Evolutionary conservation across 2,888 invertebrate species (phyloP), one percentile per base, ranked within the genome.

Genomic region (Drosophila kuntzei): DNA sequence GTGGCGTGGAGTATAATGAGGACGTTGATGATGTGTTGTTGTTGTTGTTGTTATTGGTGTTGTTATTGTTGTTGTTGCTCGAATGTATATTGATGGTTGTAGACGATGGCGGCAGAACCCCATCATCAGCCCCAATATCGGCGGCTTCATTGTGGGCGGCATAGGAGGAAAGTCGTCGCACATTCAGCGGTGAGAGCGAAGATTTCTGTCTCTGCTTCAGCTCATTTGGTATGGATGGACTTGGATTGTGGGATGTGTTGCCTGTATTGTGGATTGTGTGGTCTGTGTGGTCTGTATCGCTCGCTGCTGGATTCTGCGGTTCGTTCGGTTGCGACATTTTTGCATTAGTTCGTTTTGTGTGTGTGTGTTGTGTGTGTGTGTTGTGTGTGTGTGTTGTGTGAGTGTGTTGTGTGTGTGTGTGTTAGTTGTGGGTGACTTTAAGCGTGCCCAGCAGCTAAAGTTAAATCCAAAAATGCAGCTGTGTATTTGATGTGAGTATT

Each of bases 1-100:
- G 78, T 71, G 84, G 80, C 78, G 88, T 80, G 73, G 89, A 72
- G 65, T 83, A 83, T 83, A 84, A 79, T 68, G 82, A 86, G 66
- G 87, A 79, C 81, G 80, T 81, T 79, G 83, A 62, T 80, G 80
- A 71, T 81, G 80, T 72, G 66, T 65, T 78, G 60, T 69, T 64
- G 58, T 80, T 74, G 11, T 74, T 69, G 46, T 66, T 82, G 20
- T 51, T 72, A 8, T 46, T 57, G 34, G 29, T 62, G 22, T 29
- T 71, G 22, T 44, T 79, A 20, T 65, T 81, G 12, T 57, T 79
- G 8, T 74, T 73, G 16, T 62, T 72, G 63, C 55, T 69, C 54
- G 69, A 64, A 62, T 79, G 72, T 36, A 86, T 83, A 46, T 76
- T 76, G 59, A 86, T 87, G 34, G 83, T 83, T 6, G 84, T 83